Percentiles rank a stretch among this genome's conserved stretches.
Evolutionary conservation across 2,888 invertebrate species (phyloP).

Genomic region (Sussaba pulchella): DNA sequence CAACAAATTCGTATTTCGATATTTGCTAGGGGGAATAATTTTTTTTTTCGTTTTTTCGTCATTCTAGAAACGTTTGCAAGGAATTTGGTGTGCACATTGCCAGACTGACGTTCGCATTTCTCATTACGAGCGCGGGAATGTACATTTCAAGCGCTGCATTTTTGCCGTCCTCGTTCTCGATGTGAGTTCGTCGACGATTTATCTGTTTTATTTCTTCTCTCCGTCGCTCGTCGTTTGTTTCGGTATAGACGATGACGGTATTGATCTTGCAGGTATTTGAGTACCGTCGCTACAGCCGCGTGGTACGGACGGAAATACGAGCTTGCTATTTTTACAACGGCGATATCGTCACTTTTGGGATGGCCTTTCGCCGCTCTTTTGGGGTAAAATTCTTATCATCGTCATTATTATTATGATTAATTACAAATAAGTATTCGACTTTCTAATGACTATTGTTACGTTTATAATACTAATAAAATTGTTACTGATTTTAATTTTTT

Average conservation of each 20-base stretch:
- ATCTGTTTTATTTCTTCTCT: background rate
- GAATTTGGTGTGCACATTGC: conserved; percentile 96
- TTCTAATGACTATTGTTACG: no score
- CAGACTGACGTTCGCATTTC: conserved; percentile 91
- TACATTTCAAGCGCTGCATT: conserved; percentile 95
- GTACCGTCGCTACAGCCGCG: conserved; percentile 92
- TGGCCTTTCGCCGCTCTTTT: conserved; percentile 99
- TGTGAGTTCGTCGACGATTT: conserved; percentile 82
- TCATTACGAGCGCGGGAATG: conserved; percentile 95
- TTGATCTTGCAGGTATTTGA: conserved; percentile 87
- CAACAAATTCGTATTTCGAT: background rate
- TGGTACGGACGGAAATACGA: conserved; percentile 95
- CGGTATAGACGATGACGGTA: background rate
- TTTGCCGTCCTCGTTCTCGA: conserved; percentile 97
- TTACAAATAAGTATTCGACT: no score
- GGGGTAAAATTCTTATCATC: conserved; percentile 89
- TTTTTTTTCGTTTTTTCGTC: no score
- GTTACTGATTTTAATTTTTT: no score
- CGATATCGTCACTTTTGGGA: conserved; percentile 92
- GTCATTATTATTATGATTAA: no score
- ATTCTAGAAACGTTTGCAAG: conserved; percentile 93
- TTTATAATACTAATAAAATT: no score
- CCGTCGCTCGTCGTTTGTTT: no score
- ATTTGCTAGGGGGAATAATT: conserved; percentile 1
- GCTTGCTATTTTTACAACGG: conserved; percentile 93